Evolutionary conservation across 2,113 vertebrate genomes (phyloP).

Genomic region (Malurus melanocephalus): DNA sequence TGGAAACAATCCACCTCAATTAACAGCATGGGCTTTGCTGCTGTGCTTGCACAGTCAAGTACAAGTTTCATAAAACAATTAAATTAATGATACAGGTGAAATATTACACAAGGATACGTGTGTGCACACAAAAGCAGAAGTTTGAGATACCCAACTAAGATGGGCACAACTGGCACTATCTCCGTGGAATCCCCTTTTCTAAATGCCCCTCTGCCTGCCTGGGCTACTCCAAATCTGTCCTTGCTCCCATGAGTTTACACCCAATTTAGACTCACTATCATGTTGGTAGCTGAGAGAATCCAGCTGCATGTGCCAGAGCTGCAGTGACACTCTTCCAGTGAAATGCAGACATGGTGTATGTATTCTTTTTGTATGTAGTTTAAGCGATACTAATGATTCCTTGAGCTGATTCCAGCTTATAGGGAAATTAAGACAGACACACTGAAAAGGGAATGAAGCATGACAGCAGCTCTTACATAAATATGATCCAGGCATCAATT

Average conservation of each 20-base stretch:
- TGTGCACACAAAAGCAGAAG: neutral
- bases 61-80: neutral
- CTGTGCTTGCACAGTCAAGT: neutral
- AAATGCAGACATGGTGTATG: neutral
- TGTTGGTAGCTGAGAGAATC: neutral
- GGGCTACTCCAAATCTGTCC: neutral
- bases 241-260: neutral
- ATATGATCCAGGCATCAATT: constrained; percentile 25
- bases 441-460: constrained; percentile 19
- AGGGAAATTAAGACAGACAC: constrained; percentile 33
- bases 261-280: neutral
- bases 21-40: neutral
- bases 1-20: neutral
- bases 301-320: neutral
- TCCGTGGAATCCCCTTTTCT: neutral
- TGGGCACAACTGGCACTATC: neutral
- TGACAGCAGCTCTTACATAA: constrained; percentile 31
- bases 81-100: neutral
- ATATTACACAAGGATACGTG: neutral
- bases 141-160: neutral
- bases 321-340: neutral
- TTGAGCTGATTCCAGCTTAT: neutral
- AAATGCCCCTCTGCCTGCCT: neutral
- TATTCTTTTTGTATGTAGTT: neutral
- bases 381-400: constrained; percentile 16